These are phyloP conservation scores for Platanista minor DNA, from an alignment of 2,113 vertebrate genomes.

Conservation along the genomic window DNA sequence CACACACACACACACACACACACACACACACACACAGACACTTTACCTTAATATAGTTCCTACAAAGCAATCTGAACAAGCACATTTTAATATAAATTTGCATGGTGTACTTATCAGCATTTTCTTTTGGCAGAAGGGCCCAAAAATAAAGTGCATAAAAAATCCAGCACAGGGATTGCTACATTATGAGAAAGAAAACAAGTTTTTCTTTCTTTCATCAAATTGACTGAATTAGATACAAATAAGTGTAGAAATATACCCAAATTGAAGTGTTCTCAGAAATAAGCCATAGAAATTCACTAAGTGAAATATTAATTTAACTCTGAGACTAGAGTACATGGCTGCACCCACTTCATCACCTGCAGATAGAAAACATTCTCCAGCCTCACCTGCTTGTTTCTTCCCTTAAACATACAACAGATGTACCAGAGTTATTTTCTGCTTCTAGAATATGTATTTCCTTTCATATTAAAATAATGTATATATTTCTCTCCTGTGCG, in stretches of 20 bases:
- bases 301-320: background rate
- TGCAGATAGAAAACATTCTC: background rate
- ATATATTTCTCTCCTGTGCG: background rate
- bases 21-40: background rate
- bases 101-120: background rate
- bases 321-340: background rate
- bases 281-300: background rate
- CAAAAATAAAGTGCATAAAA: background rate
- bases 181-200: background rate
- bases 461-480: constrained; percentile 9
- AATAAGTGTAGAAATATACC: background rate
- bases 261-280: constrained; percentile 39
- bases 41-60: background rate
- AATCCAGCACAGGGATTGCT: background rate
- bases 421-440: background rate
- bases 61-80: background rate
- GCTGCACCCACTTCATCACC: background rate
- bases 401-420: background rate
- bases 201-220: background rate
- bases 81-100: background rate
- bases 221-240: constrained; percentile 10
- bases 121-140: constrained; percentile 23
- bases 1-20: background rate
- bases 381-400: background rate
- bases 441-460: background rate